Base-by-base conservation (phyloP, 2,888 invertebrate genomes). In the Drosophila subsilvestris region DNA sequence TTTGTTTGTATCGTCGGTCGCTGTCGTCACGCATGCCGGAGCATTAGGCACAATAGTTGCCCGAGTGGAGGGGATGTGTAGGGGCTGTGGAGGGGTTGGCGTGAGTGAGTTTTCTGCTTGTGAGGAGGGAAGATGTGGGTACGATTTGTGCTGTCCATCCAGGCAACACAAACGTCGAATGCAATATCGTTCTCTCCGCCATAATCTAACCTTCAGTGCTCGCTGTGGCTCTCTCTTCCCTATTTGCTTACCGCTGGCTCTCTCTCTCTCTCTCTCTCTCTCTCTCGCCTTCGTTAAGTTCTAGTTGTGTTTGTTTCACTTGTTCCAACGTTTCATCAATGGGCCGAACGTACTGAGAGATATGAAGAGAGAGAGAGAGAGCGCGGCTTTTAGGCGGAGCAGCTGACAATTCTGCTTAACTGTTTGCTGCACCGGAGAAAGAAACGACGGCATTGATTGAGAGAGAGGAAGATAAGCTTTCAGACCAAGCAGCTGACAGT, bases 1-100 rank as follows among this genome's bases (percentile, higher is more conserved):
- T 87, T 88, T 88, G 78, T 76, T 81, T 80, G 73, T 74, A 74
- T 75, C 88, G 75, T 81, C 88, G 58, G 61, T 29, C 58, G 61
- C 37, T 59, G 61, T 29, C 72, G 89, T 89, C 90, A 89, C 89
- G 89, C 89, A 89, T 89, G 89, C 89, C 80, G 76, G 85, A 79
- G 73, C 89, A 89, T 88, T 82, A 74, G 78, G 89, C 84, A 89
- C 89, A 89, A 84, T 80, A 76, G 74, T 74, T 42, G 27, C 5
- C 32, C 51, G 37, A 1, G 44, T 37, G 48, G 22, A 48, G 29
- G 56, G 14, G 25, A 1, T 49, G 43, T 27, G 53, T 20, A 32
- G 49, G 48, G 50, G 18, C 9, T 22, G 10, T 12, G 66, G 50
- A 47, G 48, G 48, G 70, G 56, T 17, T 45, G 42, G 56, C 17